A percentile compares a stretch with the other conserved stretches of the same genome.
phyloP scores from a whole-genome alignment of 2,113 vertebrate genomes.

The Brachyhypopomus gauderio region DNA sequence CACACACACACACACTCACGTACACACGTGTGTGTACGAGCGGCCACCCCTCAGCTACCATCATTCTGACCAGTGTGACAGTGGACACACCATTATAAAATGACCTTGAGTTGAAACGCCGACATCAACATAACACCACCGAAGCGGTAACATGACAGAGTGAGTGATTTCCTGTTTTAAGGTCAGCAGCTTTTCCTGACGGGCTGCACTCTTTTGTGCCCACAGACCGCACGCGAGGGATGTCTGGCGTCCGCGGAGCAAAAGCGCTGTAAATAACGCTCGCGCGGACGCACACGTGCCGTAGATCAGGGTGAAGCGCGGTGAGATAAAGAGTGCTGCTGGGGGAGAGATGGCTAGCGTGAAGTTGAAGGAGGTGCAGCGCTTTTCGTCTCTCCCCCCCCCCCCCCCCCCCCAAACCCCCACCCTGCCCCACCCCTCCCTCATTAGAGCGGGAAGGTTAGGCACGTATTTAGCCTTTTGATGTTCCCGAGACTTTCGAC shows the following conservation, averaged over 20 bases:
- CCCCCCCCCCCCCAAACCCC: neutral
- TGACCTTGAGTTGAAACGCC: conserved; percentile 69
- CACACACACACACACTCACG: neutral
- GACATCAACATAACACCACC: conserved; percentile 49
- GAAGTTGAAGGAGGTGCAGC: neutral
- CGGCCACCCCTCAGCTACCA: conserved; percentile 55
- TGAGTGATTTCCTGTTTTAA: conserved; percentile 67
- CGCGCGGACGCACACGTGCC: neutral
- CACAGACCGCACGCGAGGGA: neutral
- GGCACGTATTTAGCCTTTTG: conserved; percentile 46
- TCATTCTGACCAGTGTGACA: conserved; percentile 70
- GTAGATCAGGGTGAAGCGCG: conserved; percentile 23
- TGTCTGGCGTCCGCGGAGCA: neutral
- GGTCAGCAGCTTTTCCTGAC: conserved; percentile 68
- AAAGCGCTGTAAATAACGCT: neutral
- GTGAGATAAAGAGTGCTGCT: neutral
- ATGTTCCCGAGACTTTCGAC: conserved; percentile 34
- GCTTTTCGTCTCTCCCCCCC: neutral
- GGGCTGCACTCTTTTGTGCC: conserved; percentile 39
- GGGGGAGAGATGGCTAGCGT: neutral
- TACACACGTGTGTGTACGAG: conserved; percentile 42
- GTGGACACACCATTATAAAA: conserved; percentile 68
- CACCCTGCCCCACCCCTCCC: neutral
- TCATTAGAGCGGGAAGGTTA: conserved; percentile 36
- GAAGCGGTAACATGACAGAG: conserved; percentile 68